Conservation (phyloP, 2,797 vertebrate genomes). For the Cuculus canorus region DNA sequence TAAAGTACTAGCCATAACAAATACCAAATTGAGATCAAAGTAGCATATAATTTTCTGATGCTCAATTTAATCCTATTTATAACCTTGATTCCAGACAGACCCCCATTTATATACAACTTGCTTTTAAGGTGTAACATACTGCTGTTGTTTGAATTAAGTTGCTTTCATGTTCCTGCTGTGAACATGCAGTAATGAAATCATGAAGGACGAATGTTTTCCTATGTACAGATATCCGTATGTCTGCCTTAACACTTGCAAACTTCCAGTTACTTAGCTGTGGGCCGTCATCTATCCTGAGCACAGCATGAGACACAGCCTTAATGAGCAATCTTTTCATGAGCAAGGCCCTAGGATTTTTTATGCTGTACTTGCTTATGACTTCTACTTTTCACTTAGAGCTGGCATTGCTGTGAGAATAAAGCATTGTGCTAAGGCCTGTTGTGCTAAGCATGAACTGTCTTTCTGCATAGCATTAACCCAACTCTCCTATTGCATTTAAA, state of each 20-base stretch:
- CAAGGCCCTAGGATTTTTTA: conserved; percentile 65
- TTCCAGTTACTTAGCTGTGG: conserved; percentile 57
- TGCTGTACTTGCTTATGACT: conserved; percentile 72
- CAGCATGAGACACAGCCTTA: conserved; percentile 66
- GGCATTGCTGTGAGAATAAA: conserved; percentile 68
- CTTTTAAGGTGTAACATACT: conserved; percentile 53
- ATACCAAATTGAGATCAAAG: neutral
- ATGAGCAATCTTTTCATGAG: conserved; percentile 58
- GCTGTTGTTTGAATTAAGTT: conserved; percentile 39
- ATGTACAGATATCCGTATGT: conserved; percentile 39
- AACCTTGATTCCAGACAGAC: conserved; percentile 16
- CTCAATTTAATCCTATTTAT: neutral
- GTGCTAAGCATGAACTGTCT: conserved; percentile 67
- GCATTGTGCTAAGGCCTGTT: conserved; percentile 67
- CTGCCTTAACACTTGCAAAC: conserved; percentile 70
- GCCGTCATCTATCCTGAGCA: conserved; percentile 64
- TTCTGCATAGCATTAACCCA: conserved; percentile 68
- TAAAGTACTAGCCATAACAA: conserved; percentile 16
- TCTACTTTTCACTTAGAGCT: conserved; percentile 64
- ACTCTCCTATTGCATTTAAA: conserved; percentile 61
- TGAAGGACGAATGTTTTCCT: conserved; percentile 47
- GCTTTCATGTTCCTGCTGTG: conserved; percentile 39
- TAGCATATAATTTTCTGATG: neutral
- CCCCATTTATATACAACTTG: neutral
- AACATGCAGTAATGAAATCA: conserved; percentile 47